Evolutionary conservation across 2,888 invertebrate genomes (phyloP).

Genomic region (Drosophila limbata): DNA sequence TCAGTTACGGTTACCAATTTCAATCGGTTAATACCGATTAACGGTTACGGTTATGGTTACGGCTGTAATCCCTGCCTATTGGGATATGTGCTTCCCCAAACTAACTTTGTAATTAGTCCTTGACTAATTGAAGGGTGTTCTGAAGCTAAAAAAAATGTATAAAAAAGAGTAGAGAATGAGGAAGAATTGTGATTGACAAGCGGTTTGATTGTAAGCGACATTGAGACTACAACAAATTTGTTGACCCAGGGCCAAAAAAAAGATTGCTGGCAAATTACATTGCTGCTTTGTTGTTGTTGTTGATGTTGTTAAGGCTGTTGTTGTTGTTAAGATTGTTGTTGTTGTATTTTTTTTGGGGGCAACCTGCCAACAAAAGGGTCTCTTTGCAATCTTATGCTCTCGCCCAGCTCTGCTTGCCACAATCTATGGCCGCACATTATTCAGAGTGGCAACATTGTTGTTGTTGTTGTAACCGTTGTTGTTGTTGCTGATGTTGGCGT

Average conservation of each 20-base stretch:
- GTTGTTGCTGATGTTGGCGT: constrained; percentile 30
- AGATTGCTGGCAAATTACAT: constrained; percentile 37
- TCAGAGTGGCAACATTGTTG: constrained; percentile 50
- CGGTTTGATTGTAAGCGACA: constrained; percentile 61
- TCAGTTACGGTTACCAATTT: too few species aligned
- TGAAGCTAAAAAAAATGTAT: not conserved
- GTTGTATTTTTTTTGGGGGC: constrained; percentile 22
- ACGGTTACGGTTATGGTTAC: too few species aligned
- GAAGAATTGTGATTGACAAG: constrained; percentile 64
- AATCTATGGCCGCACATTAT: constrained; percentile 74
- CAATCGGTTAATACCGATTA: too few species aligned
- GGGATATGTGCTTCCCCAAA: too few species aligned
- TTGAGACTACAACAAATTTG: constrained; percentile 13
- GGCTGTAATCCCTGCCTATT: too few species aligned
- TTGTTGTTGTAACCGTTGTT: constrained; percentile 21
- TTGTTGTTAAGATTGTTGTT: constrained; percentile 1
- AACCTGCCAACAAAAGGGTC: constrained; percentile 11
- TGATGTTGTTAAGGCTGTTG: not conserved
- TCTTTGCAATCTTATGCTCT: constrained; percentile 8
- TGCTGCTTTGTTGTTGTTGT: constrained; percentile 1
- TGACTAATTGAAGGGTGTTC: constrained; percentile 62
- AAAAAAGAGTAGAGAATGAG: not conserved
- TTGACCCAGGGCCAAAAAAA: constrained; percentile 45
- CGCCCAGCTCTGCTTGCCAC: constrained; percentile 41
- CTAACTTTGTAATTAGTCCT: constrained; percentile 62